A percentile compares a stretch with the other conserved stretches of the same genome.
Conservation (phyloP, 1,140 invertebrate genomes). For the Hetaerina americana region DNA sequence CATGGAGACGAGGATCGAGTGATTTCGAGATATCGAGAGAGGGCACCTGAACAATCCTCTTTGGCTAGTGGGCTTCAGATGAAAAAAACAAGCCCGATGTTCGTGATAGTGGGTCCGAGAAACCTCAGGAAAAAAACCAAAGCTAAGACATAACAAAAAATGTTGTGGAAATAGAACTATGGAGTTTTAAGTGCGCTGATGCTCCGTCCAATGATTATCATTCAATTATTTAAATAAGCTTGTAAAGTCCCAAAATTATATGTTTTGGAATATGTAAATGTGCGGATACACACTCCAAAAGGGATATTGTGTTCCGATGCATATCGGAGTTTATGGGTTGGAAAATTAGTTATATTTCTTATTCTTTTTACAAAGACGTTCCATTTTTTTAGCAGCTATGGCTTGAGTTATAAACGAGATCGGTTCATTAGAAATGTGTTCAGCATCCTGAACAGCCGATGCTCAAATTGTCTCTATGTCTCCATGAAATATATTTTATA, state of each 20-base stretch:
- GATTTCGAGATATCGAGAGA: background rate
- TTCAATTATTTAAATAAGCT: conserved; percentile 1
- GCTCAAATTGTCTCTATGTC: too few relatives aligned
- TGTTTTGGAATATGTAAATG: background rate
- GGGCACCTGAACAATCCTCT: background rate
- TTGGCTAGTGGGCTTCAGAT: background rate
- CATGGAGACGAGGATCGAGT: too few relatives aligned
- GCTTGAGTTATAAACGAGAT: too few relatives aligned
- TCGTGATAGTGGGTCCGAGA: too few relatives aligned
- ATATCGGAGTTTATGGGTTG: background rate
- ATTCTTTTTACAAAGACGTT: too few relatives aligned
- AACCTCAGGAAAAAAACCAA: too few relatives aligned
- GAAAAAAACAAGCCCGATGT: background rate
- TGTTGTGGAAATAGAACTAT: too few relatives aligned
- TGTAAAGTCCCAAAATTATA: background rate
- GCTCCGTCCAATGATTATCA: background rate
- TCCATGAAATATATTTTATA: too few relatives aligned
- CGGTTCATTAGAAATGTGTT: too few relatives aligned
- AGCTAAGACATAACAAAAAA: too few relatives aligned
- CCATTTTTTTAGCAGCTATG: too few relatives aligned
- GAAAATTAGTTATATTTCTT: background rate
- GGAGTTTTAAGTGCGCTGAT: background rate
- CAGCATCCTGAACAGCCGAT: too few relatives aligned
- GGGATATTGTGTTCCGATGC: background rate
- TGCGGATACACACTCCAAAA: background rate